Conservation (phyloP, 1,140 invertebrate species). For the Rhagoletis pomonella region DNA sequence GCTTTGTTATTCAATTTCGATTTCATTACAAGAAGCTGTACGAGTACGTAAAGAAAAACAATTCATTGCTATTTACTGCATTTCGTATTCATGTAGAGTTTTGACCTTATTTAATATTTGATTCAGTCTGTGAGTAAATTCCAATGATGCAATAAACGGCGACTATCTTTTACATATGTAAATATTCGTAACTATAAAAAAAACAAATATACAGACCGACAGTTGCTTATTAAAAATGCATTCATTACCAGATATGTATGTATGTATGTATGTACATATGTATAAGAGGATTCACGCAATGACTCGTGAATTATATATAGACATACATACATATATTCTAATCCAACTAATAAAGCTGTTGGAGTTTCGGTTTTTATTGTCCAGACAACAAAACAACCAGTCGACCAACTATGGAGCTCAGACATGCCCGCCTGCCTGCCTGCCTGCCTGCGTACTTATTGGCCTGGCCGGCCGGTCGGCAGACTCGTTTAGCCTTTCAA, state of each 20-base stretch:
- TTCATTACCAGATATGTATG: too few relatives aligned
- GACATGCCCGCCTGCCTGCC: neutral
- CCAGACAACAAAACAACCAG: neutral
- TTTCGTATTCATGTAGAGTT: constrained; percentile 5
- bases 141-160: neutral
- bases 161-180: too few relatives aligned
- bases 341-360: constrained; percentile 19
- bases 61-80: neutral
- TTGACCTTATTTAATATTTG: constrained; percentile 44
- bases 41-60: neutral
- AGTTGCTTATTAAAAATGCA: too few relatives aligned
- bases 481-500: constrained; percentile 40
- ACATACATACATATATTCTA: neutral
- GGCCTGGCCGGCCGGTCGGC: neutral
- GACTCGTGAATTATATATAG: constrained; percentile 2
- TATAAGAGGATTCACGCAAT: neutral
- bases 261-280: too few relatives aligned
- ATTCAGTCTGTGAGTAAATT: constrained; percentile 26
- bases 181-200: neutral
- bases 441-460: neutral
- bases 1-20: constrained; percentile 41
- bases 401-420: neutral
- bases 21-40: constrained; percentile 11
- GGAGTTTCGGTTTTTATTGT: constrained; percentile 10
- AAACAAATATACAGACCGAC: too few relatives aligned